A percentile compares a stretch with the other conserved stretches of the same genome.
phyloP scores from a whole-genome alignment of 2,888 invertebrate genomes.

The Dryobotodes eremita region DNA sequence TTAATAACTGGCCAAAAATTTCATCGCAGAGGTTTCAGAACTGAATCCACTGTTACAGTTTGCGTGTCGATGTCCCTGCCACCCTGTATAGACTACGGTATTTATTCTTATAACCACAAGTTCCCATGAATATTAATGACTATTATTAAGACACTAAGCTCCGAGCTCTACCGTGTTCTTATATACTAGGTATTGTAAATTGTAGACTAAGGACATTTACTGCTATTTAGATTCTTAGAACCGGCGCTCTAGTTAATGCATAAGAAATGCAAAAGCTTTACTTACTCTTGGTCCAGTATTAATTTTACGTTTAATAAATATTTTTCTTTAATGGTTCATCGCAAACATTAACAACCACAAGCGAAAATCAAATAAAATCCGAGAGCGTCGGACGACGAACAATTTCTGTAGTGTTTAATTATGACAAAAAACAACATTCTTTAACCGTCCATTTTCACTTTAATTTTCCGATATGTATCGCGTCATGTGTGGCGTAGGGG shows the following conservation, averaged over 20 bases:
- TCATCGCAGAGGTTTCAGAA: no score
- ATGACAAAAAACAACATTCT: constrained; percentile 18
- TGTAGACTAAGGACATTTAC: constrained; percentile 49
- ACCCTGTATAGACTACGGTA: no score
- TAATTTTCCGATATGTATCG: constrained; percentile 58
- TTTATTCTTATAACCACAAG: constrained; percentile 36
- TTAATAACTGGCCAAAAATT: no score
- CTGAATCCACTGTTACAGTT: no score
- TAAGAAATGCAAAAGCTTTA: constrained; percentile 30
- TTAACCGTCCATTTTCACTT: constrained; percentile 31
- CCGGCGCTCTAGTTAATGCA: constrained; percentile 15
- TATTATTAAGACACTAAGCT: constrained; percentile 31
- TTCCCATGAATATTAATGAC: constrained; percentile 28
- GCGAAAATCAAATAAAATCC: constrained; percentile 3
- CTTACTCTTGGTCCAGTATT: constrained; percentile 3
- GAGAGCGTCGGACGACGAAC: not conserved
- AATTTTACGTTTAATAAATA: not conserved
- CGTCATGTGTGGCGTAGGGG: constrained; percentile 3
- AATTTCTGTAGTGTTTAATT: constrained; percentile 25
- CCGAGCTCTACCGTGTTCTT: constrained; percentile 37
- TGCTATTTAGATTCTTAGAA: constrained; percentile 46
- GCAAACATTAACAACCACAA: constrained; percentile 9
- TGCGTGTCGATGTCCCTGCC: no score
- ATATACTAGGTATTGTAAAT: constrained; percentile 55
- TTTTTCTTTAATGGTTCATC: not conserved